Evolutionary conservation across 2,888 invertebrate genomes (phyloP).

Genomic region (Cryptus viduatorius): DNA sequence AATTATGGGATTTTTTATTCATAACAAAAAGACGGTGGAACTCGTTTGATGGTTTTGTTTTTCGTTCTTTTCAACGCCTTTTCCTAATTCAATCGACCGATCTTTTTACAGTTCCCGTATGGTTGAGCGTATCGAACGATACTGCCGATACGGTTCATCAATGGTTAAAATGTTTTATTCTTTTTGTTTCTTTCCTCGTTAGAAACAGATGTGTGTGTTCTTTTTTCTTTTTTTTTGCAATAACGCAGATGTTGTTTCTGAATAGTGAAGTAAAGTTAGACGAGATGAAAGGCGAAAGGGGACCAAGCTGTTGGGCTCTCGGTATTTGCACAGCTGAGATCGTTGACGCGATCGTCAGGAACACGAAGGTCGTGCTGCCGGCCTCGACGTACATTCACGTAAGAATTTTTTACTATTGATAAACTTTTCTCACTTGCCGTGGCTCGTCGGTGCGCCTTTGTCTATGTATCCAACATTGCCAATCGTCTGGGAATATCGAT

Average conservation of each 20-base stretch:
- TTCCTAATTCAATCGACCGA: background rate
- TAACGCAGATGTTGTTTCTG: background rate
- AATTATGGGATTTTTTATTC: slow-evolving; percentile 34
- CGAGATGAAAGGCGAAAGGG: slow-evolving; percentile 75
- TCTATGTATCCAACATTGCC: slow-evolving; percentile 30
- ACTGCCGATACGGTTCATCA: slow-evolving; percentile 76
- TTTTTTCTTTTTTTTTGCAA: background rate
- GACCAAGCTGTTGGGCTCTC: slow-evolving; percentile 85
- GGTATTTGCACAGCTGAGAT: slow-evolving; percentile 85
- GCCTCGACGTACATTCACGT: slow-evolving; percentile 85
- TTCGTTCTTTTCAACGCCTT: background rate
- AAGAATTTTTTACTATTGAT: slow-evolving; percentile 66
- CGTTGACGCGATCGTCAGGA: slow-evolving; percentile 83
- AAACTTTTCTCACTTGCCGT: slow-evolving; percentile 29
- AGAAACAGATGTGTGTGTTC: background rate
- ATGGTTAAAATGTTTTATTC: too few relatives aligned
- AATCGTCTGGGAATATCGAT: slow-evolving; percentile 60
- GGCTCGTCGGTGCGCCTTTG: slow-evolving; percentile 53
- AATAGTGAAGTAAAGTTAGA: slow-evolving; percentile 67
- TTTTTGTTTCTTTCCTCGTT: too few relatives aligned
- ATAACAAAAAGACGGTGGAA: background rate
- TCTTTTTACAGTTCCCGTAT: slow-evolving; percentile 86
- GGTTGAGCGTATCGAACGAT: slow-evolving; percentile 88
- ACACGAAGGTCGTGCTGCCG: slow-evolving; percentile 84
- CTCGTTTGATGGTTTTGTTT: background rate